phyloP scores from a whole-genome alignment of 2,888 invertebrate genomes.

The Hoplodrina blanda region DNA sequence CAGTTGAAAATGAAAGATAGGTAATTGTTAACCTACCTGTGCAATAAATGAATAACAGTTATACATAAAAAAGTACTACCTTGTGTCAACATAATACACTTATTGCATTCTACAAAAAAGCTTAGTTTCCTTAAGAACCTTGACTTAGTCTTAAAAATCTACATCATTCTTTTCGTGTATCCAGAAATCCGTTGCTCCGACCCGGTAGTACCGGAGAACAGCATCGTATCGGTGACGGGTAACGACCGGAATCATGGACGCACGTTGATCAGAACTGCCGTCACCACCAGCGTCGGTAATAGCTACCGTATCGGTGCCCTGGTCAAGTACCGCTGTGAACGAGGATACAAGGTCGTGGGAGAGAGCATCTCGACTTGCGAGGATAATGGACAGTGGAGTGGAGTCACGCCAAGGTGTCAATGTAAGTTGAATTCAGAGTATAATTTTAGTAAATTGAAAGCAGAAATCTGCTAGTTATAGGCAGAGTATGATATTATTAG shows the following conservation, averaged over 20 bases:
- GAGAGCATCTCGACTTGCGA: constrained; percentile 96
- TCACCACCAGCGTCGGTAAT: constrained; percentile 92
- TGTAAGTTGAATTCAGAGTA: constrained; percentile 90
- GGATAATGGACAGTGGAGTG: constrained; percentile 96
- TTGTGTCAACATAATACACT: neutral
- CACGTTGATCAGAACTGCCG: constrained; percentile 94
- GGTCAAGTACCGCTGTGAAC: constrained; percentile 96
- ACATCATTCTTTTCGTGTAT: constrained; percentile 47
- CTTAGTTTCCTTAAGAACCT: neutral
- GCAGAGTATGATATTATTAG: too few species aligned
- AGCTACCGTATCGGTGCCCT: constrained; percentile 96
- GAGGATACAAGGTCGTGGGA: constrained; percentile 96
- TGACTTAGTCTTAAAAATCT: neutral
- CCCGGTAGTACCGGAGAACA: constrained; percentile 95
- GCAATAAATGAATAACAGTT: too few species aligned
- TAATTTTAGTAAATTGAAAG: neutral
- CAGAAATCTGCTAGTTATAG: neutral
- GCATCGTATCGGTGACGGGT: constrained; percentile 96
- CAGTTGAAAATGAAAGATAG: too few species aligned
- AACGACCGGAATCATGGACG: constrained; percentile 97
- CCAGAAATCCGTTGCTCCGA: constrained; percentile 97
- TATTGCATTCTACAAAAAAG: neutral
- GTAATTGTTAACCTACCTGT: too few species aligned
- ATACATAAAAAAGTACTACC: too few species aligned
- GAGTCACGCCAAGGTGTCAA: constrained; percentile 95